These are phyloP conservation scores for Corbicula japonica DNA, from an alignment of 2,888 invertebrate genomes.

Conservation along the genomic window DNA sequence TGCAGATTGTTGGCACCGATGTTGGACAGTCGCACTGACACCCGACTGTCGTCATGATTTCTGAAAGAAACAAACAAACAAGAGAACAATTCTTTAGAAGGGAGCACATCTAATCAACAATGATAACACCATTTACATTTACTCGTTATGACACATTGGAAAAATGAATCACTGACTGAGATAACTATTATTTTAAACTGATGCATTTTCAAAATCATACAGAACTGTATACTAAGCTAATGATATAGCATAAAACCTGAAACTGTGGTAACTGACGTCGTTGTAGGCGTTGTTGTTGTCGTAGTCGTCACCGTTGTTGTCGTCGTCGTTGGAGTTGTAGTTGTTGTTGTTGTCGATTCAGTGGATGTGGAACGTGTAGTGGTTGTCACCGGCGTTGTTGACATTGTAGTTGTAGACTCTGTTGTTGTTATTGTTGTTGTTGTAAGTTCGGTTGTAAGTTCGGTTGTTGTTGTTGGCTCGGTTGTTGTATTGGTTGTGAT, in stretches of 20 bases:
- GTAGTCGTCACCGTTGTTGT: neutral
- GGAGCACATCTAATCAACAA: too few species aligned
- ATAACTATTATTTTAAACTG: too few species aligned
- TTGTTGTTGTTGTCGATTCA: neutral
- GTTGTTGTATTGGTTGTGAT: slow-evolving; percentile 1
- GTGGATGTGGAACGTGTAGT: slow-evolving; percentile 12
- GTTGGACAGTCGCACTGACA: slow-evolving; percentile 33
- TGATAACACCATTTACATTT: too few species aligned
- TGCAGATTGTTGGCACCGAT: slow-evolving; percentile 22
- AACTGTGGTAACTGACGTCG: neutral
- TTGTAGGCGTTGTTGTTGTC: neutral
- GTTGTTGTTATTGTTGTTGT: slow-evolving; percentile 8
- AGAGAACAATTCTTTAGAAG: too few species aligned
- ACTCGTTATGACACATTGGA: too few species aligned
- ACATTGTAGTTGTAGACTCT: neutral
- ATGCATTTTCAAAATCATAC: too few species aligned
- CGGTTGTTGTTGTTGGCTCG: slow-evolving; percentile 7
- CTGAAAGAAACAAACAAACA: too few species aligned
- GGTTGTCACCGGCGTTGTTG: neutral
- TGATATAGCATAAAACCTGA: neutral
- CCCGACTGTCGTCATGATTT: neutral
- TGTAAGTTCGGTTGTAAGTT: slow-evolving; percentile 7
- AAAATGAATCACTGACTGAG: too few species aligned
- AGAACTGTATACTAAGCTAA: neutral
- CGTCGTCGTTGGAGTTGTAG: neutral